Conservation (phyloP, 2,797 vertebrate species). For the Cichlasoma orientale region DNA sequence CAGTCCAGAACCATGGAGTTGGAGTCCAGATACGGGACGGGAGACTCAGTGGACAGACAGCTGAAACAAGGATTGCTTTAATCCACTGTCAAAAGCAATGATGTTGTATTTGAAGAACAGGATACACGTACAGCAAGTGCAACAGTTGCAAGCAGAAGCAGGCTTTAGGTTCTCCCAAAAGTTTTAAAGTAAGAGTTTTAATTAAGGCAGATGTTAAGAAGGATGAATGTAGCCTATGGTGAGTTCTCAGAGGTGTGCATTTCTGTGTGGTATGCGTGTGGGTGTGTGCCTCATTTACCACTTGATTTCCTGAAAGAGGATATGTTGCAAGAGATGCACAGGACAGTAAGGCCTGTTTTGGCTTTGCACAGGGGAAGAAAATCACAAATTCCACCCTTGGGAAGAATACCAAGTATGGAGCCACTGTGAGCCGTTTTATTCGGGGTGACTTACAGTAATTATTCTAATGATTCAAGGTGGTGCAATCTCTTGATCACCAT, state of each 20-base stretch:
- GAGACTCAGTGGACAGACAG: not conserved
- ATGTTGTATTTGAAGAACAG: not conserved
- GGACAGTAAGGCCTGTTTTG: constrained; percentile 28
- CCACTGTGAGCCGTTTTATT: not conserved
- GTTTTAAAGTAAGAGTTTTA: not conserved
- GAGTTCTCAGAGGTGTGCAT: constrained; percentile 1
- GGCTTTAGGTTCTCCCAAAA: not conserved
- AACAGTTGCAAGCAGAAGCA: not conserved
- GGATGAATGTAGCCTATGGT: constrained; percentile 2
- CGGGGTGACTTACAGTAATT: not conserved
- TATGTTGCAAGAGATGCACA: constrained; percentile 51
- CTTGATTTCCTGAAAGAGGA: constrained; percentile 61
- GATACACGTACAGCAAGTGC: not conserved
- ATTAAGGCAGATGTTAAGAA: not conserved
- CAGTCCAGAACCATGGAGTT: not conserved
- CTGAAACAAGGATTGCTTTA: not conserved
- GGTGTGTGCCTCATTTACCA: constrained; percentile 29
- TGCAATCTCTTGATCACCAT: not conserved
- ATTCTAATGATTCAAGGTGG: not conserved
- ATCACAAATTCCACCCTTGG: constrained; percentile 4
- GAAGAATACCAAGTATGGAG: not conserved
- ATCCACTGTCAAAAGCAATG: not conserved
- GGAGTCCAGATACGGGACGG: too few relatives aligned
- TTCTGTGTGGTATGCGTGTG: constrained; percentile 6
- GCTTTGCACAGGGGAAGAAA: constrained; percentile 9